Base-by-base conservation (phyloP, 2,888 invertebrate genomes). In the Oscheius sp. region DNA sequence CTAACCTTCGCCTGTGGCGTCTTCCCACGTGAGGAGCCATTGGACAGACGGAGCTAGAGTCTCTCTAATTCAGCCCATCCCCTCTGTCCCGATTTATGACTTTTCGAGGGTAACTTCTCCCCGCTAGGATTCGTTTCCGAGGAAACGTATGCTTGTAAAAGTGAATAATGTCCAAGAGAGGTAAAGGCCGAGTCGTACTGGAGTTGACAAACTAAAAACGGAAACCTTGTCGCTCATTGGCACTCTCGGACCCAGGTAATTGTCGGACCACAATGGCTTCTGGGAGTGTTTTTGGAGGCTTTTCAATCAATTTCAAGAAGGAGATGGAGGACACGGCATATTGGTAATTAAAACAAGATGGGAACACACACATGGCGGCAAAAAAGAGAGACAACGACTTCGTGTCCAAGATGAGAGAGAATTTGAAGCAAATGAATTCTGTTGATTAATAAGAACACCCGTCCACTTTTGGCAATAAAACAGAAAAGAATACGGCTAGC, bases 271-370 rank as follows among this genome's bases (percentile, higher is more conserved):
- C 63, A 47, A 63, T 42, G 42, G 42, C 42, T 42, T 42, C 42
- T 42, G 42, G 42, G 42, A 42, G 42, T 42, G 42, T 42, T 42
- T 7, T 42, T 42, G 42, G 42, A 42, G 42, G 42, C 7, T 42
- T 42, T 42, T 42, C 42, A 42, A 42, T 42, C 42, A 42, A 42
- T 42, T 42, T 3, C 42, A 63, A 48, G 48, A 68, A n/a, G 42
- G 50, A 50, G 68, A 53, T 13, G 32, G 13, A 37, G 33, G 68
- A 35, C 68, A 10, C 29, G 51, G 21, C 66, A 68, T 55, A 55
- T 37, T 32, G 55, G 55, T 68, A 55, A 68, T 68, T 68, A 68
- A 68, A 68, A 68, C 68, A 55, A 37, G 55, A 68, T 68, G 55
- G 68, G 29, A 42, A 42, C 42, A 42, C 47, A 58, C 9, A 48